These are phyloP conservation scores for Drosophila flavopinicola DNA, from an alignment of 2,888 invertebrate genomes.

Conservation along the genomic window DNA sequence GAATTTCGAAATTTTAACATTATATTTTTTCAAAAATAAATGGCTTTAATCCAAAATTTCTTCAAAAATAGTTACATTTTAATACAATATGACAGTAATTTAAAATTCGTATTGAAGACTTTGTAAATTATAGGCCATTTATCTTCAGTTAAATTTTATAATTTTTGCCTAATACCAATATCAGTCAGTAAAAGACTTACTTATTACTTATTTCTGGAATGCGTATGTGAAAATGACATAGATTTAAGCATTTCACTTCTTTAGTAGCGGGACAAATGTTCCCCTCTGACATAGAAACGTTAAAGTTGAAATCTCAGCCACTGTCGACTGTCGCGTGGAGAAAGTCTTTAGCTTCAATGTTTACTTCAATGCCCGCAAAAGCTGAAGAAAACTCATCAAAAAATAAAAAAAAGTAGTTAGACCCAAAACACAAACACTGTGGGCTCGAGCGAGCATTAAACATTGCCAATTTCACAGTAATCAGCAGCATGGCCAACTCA, in stretches of 20 bases:
- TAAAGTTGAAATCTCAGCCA: slow-evolving; percentile 17
- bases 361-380: slow-evolving; percentile 37
- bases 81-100: no score
- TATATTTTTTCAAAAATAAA: no score
- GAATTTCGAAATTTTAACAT: no score
- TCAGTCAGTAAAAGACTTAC: no score
- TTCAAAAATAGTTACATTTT: no score
- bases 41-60: no score
- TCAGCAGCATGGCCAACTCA: slow-evolving; percentile 59
- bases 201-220: neutral
- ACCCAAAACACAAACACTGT: slow-evolving; percentile 33
- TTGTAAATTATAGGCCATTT: no score
- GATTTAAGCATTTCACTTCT: slow-evolving; percentile 26
- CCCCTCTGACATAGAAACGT: slow-evolving; percentile 27
- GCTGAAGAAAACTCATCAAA: slow-evolving; percentile 67
- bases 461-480: slow-evolving; percentile 77
- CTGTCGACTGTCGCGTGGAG: slow-evolving; percentile 52
- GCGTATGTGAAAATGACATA: slow-evolving; percentile 10
- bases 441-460: slow-evolving; percentile 60
- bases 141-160: no score
- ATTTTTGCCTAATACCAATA: no score
- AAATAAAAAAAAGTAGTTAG: slow-evolving; percentile 69
- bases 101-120: no score
- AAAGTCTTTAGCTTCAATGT: slow-evolving; percentile 51
- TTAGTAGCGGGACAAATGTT: slow-evolving; percentile 15